A percentile compares a stretch with the other conserved stretches of the same genome.
These are phyloP conservation scores for Exephanes ischioxanthus DNA, from an alignment of 2,888 invertebrate genomes.

Conservation along the genomic window DNA sequence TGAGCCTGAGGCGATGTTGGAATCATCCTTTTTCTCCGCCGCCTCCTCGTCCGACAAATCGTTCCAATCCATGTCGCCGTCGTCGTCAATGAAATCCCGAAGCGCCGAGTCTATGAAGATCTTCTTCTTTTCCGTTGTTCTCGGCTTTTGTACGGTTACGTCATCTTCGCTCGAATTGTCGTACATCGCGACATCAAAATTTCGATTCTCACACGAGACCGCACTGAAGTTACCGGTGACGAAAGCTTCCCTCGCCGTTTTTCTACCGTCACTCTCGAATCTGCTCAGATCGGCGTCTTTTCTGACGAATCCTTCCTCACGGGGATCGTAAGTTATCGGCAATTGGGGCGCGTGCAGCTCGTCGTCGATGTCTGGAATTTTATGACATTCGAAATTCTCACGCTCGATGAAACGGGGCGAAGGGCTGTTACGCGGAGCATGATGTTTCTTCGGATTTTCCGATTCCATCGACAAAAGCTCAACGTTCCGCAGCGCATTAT, in stretches of 20 bases:
- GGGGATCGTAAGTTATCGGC: constrained; percentile 60
- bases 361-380: constrained; percentile 43
- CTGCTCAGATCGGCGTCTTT: constrained; percentile 20
- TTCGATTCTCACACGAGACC: constrained; percentile 4
- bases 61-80: constrained; percentile 54
- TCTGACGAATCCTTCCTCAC: constrained; percentile 58
- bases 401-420: constrained; percentile 51
- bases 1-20: not conserved
- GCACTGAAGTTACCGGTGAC: constrained; percentile 25
- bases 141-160: not conserved
- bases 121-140: constrained; percentile 34
- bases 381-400: constrained; percentile 12
- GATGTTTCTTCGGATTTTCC: not conserved
- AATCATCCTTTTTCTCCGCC: constrained; percentile 13
- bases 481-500: not conserved
- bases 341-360: constrained; percentile 27
- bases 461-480: constrained; percentile 10
- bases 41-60: constrained; percentile 48
- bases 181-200: not conserved
- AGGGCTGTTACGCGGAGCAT: constrained; percentile 21
- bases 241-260: constrained; percentile 51
- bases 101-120: constrained; percentile 68
- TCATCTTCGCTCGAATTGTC: constrained; percentile 10
- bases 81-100: constrained; percentile 65
- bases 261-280: constrained; percentile 1